These are phyloP conservation scores for Drosophila lini DNA, from an alignment of 1,140 invertebrate species.

Conservation along the genomic window DNA sequence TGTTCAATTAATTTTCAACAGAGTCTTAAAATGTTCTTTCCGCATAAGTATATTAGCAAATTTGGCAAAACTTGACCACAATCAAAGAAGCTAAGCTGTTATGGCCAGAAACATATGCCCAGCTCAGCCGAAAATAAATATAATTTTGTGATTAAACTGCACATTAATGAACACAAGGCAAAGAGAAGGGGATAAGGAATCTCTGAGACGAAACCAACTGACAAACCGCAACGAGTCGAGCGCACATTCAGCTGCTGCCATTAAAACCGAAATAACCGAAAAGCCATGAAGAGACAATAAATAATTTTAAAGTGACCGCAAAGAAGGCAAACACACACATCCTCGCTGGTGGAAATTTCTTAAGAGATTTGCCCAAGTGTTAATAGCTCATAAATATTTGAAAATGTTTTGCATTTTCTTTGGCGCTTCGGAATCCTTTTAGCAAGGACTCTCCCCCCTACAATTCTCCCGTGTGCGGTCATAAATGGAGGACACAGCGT, in stretches of 20 bases:
- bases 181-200: too few species aligned
- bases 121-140: constrained; percentile 4
- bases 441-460: constrained; percentile 11
- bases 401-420: constrained; percentile 80
- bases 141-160: constrained; percentile 40
- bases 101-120: not conserved
- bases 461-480: constrained; percentile 51
- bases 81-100: constrained; percentile 22
- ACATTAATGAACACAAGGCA: constrained; percentile 35
- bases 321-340: constrained; percentile 47
- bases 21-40: not conserved
- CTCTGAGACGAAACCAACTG: constrained; percentile 13
- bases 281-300: constrained; percentile 53
- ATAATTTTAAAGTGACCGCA: constrained; percentile 52
- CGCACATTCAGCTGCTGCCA: constrained; percentile 30
- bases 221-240: constrained; percentile 33
- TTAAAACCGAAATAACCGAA: constrained; percentile 44
- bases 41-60: constrained; percentile 3
- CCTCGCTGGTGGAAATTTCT: constrained; percentile 37
- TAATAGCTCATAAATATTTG: constrained; percentile 83
- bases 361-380: constrained; percentile 70
- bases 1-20: constrained; percentile 1
- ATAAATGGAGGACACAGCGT: constrained; percentile 71
- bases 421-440: constrained; percentile 44
- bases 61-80: constrained; percentile 18